Evolutionary conservation across 1,140 invertebrate species (phyloP), one percentile per base, ranked within the genome.

Genomic region (Ceratoteleas bidentatus): DNA sequence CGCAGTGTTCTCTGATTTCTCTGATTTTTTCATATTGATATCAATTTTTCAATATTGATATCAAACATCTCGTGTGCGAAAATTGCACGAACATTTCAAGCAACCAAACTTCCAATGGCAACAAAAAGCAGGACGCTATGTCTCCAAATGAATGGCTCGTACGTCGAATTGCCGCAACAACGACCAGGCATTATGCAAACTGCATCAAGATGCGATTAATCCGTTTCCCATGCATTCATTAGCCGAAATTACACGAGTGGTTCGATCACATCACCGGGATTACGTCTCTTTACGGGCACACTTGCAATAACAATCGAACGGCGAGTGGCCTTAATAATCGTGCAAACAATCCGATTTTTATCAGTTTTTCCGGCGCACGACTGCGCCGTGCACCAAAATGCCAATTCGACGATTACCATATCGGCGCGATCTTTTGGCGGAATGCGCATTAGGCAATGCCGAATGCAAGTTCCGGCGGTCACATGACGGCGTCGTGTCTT

Each of bases 361-460:
- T 66, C 56, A 16, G 32, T 1, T 47, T 74, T 60, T 75, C 72
- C 65, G 45, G 58, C 34, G 50, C 49, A 64, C 5, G 60, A 75
- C 58, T 66, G 53, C 34, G 36, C 56, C 56, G 56, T 45, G 61
- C 53, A 60, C 56, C 72, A 53, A 75, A 76, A 76, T 76, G 73
- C 57, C 64, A 76, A 76, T 68, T 76, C 58, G 33, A 64, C 50
- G 50, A 69, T 77, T 69, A 76, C 50, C 64, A 77, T 76, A 76
- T 56, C 73, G 38, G 7, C 40, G 15, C 40, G 57, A 66, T 76
- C 56, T 68, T 76, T 68, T 68, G 54, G 49, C 68, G 38, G 73
- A 61, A 76, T 76, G 65, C 4, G 24, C 65, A 69, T 77, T 69
- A 77, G 69, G 64, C 74, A 69, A 66, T 49, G 24, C 50, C 58